Percentiles rank a stretch among this genome's conserved stretches.
These are phyloP conservation scores for Ophiothrix spiculata DNA, from an alignment of 35 echinoderm and acorn worm genomes.

Conservation along the genomic window DNA sequence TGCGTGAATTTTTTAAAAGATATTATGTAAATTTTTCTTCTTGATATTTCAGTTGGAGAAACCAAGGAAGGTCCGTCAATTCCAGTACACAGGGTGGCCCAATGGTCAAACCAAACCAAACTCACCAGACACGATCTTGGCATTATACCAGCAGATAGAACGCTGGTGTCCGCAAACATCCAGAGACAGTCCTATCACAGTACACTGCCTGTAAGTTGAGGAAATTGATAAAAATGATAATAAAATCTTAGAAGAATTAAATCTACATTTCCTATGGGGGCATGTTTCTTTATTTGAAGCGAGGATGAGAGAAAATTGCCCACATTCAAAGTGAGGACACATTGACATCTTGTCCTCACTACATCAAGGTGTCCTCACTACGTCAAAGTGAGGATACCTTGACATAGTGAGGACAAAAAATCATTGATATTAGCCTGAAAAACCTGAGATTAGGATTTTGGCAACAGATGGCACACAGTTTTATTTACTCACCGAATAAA, in stretches of 20 bases:
- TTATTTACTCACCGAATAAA: too few species aligned
- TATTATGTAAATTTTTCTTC: too few species aligned
- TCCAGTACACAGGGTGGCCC: constrained; percentile 25
- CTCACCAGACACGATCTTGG: neutral
- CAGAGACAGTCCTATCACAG: constrained; percentile 11
- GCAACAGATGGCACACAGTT: too few species aligned
- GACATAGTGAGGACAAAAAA: too few species aligned
- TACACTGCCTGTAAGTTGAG: constrained; percentile 27
- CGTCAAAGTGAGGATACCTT: neutral
- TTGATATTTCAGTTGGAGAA: neutral
- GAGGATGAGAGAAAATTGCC: neutral
- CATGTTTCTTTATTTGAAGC: neutral
- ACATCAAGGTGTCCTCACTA: neutral
- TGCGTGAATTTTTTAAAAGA: too few species aligned
- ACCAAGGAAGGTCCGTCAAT: neutral
- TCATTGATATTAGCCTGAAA: too few species aligned
- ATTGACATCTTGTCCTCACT: neutral
- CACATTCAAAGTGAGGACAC: neutral
- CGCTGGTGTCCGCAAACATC: constrained; percentile 1
- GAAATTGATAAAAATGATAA: neutral
- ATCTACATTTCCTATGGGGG: neutral
- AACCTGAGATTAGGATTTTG: too few species aligned
- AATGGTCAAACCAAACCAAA: neutral
- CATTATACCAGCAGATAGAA: neutral
- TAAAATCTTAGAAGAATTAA: neutral